Base-by-base conservation (phyloP, 1,140 invertebrate species). In the silkworm (Bombyx mori) region DNA sequence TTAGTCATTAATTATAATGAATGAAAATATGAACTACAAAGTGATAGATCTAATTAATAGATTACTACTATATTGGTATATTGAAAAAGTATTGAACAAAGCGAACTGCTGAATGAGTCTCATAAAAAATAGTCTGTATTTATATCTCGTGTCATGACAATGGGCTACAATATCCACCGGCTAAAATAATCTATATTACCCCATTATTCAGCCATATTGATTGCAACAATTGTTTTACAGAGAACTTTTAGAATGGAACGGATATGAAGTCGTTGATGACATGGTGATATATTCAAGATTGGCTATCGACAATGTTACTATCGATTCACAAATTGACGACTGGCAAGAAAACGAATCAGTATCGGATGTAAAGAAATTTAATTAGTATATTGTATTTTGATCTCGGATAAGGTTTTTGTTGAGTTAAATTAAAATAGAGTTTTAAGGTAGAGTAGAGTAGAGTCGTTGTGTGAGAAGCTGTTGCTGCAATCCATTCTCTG, bases 241-340 rank as follows among this genome's bases (percentile, higher is more conserved):
- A 56, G 79, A 86, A 5, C 55, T 84, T 9, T 58, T 86, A 18
- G 80, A 82, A 54, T 84, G 82, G 80, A 85, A 84, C 46, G 83
- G 81, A 2, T 86, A 84, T 46, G 75, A 83, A 51, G 59, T 86
- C 10, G 62, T 71, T 0, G 67, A 73, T 6, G 68, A 82, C 50
- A 53, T 77, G 7, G 61, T 86, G 58, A 69, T 86, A 6, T 66
- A 82, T 51, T 70, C 75, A 0, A 69, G 80, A 3, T 48, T 77
- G 7, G 57, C 75, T 0, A 52, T 73, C 0, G 76, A 78, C 50
- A 62, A 67, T 8, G 58, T 54, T 0, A 79, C 77, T 0, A 52
- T 65, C 1, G 55, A 43, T 12, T 68, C 70, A 1, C 54, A 60
- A 8, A 71, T 81, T 0, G 75, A 76, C 3, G 80, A 78, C 1